These are phyloP conservation scores for Gopherus flavomarginatus DNA, from an alignment of 2,113 vertebrate species.

Conservation along the genomic window DNA sequence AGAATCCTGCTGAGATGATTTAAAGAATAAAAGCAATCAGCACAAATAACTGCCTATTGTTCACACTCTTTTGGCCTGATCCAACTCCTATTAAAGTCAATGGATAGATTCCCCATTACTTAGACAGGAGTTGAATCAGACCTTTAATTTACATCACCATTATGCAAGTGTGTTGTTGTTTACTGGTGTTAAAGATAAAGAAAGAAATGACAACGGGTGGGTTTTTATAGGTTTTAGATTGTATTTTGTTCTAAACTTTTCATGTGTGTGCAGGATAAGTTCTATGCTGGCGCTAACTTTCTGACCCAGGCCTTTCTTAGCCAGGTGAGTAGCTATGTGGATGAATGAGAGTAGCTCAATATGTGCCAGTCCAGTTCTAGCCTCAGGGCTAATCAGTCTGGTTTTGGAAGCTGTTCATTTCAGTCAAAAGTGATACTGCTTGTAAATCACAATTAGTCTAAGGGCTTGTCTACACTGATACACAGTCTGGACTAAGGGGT, in stretches of 20 bases:
- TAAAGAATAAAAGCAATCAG: conserved; percentile 32
- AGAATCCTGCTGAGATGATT: not conserved
- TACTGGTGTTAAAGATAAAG: not conserved
- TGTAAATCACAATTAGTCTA: not conserved
- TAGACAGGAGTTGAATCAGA: not conserved
- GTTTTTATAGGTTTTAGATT: not conserved
- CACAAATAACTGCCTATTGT: conserved; percentile 7
- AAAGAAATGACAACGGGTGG: not conserved
- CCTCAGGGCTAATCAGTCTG: not conserved
- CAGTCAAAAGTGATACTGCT: not conserved
- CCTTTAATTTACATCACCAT: not conserved
- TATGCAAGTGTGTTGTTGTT: not conserved
- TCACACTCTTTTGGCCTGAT: not conserved
- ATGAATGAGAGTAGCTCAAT: not conserved
- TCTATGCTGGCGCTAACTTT: not conserved
- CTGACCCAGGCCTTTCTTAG: not conserved
- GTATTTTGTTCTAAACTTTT: not conserved
- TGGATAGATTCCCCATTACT: not conserved
- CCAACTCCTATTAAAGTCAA: not conserved
- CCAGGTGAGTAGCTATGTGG: not conserved
- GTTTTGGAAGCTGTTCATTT: not conserved
- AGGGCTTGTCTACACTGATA: not conserved
- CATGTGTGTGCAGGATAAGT: not conserved
- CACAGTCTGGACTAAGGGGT: not conserved
- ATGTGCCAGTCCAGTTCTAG: not conserved